Evolutionary conservation across 2,888 invertebrate genomes (phyloP).

Genomic region (Hirudinaria manillensis): DNA sequence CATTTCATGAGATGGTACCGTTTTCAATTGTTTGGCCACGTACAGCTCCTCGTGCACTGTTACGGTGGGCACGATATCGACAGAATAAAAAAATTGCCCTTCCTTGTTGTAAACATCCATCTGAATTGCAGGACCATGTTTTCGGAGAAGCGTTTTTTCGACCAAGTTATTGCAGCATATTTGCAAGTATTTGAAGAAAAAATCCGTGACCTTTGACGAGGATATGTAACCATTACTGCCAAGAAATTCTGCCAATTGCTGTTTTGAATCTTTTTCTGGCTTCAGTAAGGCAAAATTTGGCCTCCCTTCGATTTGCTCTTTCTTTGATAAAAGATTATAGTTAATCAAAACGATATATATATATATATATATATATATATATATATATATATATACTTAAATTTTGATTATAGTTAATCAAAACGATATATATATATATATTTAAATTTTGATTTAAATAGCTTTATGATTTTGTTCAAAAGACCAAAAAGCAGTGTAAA

Average conservation of each 20-base stretch:
- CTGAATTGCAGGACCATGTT: constrained; percentile 21
- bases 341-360: too few species aligned
- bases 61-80: constrained; percentile 24
- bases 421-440: too few species aligned
- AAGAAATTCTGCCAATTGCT: not conserved
- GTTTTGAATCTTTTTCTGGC: not conserved
- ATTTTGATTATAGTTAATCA: too few species aligned
- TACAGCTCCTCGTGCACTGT: constrained; percentile 3
- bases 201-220: not conserved
- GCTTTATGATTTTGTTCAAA: too few species aligned
- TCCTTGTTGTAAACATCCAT: constrained; percentile 18
- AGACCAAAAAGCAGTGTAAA: too few species aligned
- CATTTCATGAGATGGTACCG: not conserved
- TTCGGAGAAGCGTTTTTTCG: not conserved
- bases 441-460: too few species aligned
- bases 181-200: not conserved
- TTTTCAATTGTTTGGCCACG: constrained; percentile 21
- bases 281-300: not conserved
- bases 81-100: not conserved
- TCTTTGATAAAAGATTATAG: not conserved
- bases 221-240: not conserved
- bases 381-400: too few species aligned
- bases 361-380: too few species aligned
- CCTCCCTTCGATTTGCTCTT: not conserved
- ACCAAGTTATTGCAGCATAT: not conserved